Percentiles rank a stretch among this genome's conserved stretches.
Conservation (phyloP, 1,140 invertebrate species). For the Pseudomyrmex gracilis region DNA sequence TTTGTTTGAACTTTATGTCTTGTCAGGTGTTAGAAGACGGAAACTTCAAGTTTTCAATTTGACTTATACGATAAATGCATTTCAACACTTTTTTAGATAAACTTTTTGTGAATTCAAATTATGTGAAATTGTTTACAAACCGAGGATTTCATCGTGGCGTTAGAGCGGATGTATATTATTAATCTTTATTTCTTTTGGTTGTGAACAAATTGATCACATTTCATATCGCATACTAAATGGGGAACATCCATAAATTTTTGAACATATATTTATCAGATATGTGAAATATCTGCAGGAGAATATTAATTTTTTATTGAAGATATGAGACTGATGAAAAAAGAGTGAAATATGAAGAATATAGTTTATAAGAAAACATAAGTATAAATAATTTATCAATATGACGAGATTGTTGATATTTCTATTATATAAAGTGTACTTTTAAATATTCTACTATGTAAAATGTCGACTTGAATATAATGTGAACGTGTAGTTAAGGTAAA, state of each 20-base stretch:
- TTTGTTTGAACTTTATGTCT: background rate
- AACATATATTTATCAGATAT: background rate
- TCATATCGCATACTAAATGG: background rate
- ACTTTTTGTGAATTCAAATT: background rate
- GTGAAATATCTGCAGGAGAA: background rate
- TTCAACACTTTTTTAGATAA: background rate
- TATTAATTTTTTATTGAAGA: constrained; percentile 12
- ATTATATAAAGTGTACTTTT: background rate
- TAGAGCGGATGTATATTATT: background rate
- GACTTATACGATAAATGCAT: background rate
- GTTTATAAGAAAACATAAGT: too few relatives aligned
- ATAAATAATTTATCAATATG: too few relatives aligned
- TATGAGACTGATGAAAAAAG: constrained; percentile 21
- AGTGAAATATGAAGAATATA: background rate
- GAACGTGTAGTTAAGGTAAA: too few relatives aligned
- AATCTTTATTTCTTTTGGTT: background rate
- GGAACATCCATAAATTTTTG: background rate
- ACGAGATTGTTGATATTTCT: background rate
- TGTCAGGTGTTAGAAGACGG: background rate
- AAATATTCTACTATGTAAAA: background rate
- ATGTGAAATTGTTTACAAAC: background rate
- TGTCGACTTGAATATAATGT: background rate
- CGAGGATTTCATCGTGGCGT: background rate
- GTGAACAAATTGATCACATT: background rate
- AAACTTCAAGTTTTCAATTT: background rate